Evolutionary conservation across 2,797 vertebrate genomes (phyloP).

Genomic region (Halcyon badia): DNA sequence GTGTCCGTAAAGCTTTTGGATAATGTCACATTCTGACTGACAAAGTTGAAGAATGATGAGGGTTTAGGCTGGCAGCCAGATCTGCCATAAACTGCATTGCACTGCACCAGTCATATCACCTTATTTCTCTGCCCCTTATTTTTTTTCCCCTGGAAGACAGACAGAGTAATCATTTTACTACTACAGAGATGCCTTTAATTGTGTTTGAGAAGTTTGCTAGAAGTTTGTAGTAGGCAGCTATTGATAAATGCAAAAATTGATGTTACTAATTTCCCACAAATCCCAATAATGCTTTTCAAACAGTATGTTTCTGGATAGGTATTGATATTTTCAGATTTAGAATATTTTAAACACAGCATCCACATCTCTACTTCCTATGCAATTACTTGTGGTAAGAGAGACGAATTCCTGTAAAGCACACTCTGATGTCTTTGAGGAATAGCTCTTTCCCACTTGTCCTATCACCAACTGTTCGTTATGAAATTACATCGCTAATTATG

Average conservation of each 20-base stretch:
- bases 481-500: not conserved
- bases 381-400: not conserved
- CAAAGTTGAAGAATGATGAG: not conserved
- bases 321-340: not conserved
- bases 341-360: not conserved
- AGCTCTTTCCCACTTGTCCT: not conserved
- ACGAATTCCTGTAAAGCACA: not conserved
- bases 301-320: not conserved
- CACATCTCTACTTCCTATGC: not conserved
- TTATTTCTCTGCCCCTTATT: not conserved
- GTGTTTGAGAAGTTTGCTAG: not conserved
- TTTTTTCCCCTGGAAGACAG: not conserved
- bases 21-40: not conserved
- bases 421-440: not conserved
- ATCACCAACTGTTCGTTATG: not conserved
- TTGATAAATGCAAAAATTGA: not conserved
- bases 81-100: not conserved
- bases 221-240: not conserved
- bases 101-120: not conserved
- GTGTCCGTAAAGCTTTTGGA: not conserved
- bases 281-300: not conserved
- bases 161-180: not conserved
- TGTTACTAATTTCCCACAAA: not conserved
- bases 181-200: not conserved
- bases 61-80: not conserved